phyloP scores from a whole-genome alignment of 2,888 invertebrate genomes.

The Tricholauxania praeusta region DNA sequence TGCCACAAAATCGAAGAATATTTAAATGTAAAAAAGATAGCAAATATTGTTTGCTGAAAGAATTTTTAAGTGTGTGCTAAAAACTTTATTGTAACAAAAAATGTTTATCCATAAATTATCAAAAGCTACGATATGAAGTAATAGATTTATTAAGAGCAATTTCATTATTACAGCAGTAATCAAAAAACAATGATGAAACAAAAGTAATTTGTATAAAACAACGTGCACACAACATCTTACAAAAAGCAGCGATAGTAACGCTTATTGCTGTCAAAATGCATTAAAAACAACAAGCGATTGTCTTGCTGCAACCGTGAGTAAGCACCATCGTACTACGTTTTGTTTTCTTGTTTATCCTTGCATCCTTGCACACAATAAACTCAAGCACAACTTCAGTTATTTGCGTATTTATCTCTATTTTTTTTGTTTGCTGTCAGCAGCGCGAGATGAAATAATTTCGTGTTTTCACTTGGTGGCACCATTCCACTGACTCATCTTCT shows the following conservation, averaged over 20 bases:
- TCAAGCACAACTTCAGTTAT: conserved; percentile 19
- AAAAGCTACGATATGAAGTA: neutral
- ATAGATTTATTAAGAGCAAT: conserved; percentile 18
- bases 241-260: conserved; percentile 10
- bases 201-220: conserved; percentile 1
- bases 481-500: neutral
- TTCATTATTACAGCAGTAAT: neutral
- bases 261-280: conserved; percentile 25
- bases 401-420: conserved; percentile 5
- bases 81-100: too few species aligned
- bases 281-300: conserved; percentile 29
- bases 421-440: conserved; percentile 5
- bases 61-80: too few species aligned
- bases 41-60: too few species aligned
- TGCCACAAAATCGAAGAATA: too few species aligned
- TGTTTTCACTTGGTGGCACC: neutral
- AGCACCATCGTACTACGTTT: neutral
- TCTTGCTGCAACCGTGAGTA: neutral
- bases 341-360: neutral
- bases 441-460: conserved; percentile 27
- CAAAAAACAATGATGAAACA: conserved; percentile 3
- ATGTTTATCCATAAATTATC: too few species aligned
- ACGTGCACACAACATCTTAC: neutral
- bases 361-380: conserved; percentile 25
- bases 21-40: too few species aligned